phyloP scores from a whole-genome alignment of 1,140 invertebrate genomes.

The Pygmarrhopalites habei region DNA sequence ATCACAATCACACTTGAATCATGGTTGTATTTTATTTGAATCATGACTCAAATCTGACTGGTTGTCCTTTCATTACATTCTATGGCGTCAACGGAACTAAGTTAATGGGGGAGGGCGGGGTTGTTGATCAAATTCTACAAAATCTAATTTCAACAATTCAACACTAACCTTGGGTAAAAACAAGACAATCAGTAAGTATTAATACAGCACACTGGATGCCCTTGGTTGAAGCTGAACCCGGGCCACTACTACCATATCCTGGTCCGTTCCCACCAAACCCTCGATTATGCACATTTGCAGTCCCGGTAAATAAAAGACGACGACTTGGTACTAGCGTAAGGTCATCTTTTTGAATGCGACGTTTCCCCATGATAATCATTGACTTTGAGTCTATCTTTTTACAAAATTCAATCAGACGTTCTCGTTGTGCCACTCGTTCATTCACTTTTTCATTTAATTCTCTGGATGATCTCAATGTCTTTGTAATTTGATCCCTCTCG shows the following conservation, averaged over 20 bases:
- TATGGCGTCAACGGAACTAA: too few species aligned
- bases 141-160: too few species aligned
- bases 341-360: constrained; percentile 92
- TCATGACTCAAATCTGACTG: too few species aligned
- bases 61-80: too few species aligned
- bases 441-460: constrained; percentile 57
- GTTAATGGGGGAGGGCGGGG: too few species aligned
- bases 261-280: constrained; percentile 12
- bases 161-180: constrained; percentile 36
- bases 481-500: constrained; percentile 65
- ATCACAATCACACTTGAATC: too few species aligned
- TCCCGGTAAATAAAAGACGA: constrained; percentile 57
- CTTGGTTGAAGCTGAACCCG: neutral
- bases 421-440: constrained; percentile 81
- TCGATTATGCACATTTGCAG: constrained; percentile 36
- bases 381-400: constrained; percentile 88
- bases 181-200: constrained; percentile 33
- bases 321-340: constrained; percentile 67
- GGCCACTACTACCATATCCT: neutral
- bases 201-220: constrained; percentile 28
- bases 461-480: constrained; percentile 55
- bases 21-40: too few species aligned
- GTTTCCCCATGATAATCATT: constrained; percentile 67
- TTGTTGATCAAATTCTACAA: too few species aligned
- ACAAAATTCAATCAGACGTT: constrained; percentile 84